These are phyloP conservation scores for Steatocranus sp. DNA, from an alignment of 2,797 vertebrate genomes.

Conservation along the genomic window DNA sequence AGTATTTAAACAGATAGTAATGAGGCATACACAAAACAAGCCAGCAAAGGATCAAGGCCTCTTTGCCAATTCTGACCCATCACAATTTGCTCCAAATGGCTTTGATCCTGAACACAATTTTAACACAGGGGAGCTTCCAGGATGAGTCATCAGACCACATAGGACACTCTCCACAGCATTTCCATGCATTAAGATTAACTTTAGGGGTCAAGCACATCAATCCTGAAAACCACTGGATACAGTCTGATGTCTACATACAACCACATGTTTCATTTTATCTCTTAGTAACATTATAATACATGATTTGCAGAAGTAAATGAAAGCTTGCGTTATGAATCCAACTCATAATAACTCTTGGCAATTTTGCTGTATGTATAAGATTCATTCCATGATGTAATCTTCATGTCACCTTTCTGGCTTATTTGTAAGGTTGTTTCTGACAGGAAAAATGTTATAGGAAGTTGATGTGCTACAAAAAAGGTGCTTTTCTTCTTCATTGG, in stretches of 20 bases:
- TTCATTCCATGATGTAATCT: not conserved
- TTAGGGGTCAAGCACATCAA: not conserved
- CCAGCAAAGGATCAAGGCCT: not conserved
- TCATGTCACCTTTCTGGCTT: not conserved
- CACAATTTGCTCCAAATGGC: not conserved
- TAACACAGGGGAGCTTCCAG: not conserved
- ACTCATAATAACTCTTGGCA: not conserved
- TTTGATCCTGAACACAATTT: slow-evolving; percentile 3
- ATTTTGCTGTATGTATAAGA: not conserved
- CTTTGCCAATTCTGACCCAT: not conserved
- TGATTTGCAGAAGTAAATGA: not conserved
- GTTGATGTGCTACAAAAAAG: not conserved
- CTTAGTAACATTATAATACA: not conserved
- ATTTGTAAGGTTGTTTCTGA: not conserved
- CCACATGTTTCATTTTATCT: not conserved
- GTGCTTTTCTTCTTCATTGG: not conserved
- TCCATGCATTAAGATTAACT: not conserved
- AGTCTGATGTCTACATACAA: not conserved
- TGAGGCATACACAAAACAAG: not conserved
- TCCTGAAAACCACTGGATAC: not conserved
- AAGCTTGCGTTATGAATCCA: not conserved
- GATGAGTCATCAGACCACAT: not conserved
- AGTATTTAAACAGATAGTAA: not conserved
- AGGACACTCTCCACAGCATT: not conserved
- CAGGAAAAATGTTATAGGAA: not conserved